Evolutionary conservation across 2,888 invertebrate species (phyloP), one percentile per base, ranked within the genome.

Genomic region (Biston stratarius): DNA sequence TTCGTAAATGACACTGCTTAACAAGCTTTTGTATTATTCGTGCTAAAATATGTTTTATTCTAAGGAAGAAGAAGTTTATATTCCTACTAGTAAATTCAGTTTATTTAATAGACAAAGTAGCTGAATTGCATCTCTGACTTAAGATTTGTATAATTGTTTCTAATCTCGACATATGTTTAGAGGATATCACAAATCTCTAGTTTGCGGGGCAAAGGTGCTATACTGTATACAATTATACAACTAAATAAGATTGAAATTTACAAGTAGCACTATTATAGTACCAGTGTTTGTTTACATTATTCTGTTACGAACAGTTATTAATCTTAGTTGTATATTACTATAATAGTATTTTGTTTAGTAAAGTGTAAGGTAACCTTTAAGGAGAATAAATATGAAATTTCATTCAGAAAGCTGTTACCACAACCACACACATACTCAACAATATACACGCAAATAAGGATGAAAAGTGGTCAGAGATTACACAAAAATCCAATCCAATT

Each of bases 401-500:
- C 42, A 58, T 61, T 64, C 45, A 47, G 3, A 38, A 42, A 47
- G 36, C 52, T 69, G 55, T 42, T 49, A 56, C 47, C 15, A 57
- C 75, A 73, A 69, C 80, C 77, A 82, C 79, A 76, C 78, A 76
- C 78, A 68, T 63, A 69, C 67, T 61, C 61, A 61, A 58, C 69
- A 62, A 71, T 67, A 65, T 66, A 68, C 70, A 74, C 61, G 71
- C 84, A 87, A 89, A 85, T 83, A 83, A 86, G 85, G 83, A 88
- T 89, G 83, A 88, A 88, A 89, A 87, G 84, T 87, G 79, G 83
- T 79, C 76, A 83, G 77, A 78, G 83, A 87, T 88, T 84, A 89
- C 86, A 88, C 85, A 86, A 89, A 89, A 87, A 89, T 86, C 86
- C 86, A 86, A 87, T 86, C 77, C 89, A 92, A 91, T 94, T 93